Evolutionary conservation across 2,113 vertebrate species (phyloP).

Genomic region (Sander lucioperca): DNA sequence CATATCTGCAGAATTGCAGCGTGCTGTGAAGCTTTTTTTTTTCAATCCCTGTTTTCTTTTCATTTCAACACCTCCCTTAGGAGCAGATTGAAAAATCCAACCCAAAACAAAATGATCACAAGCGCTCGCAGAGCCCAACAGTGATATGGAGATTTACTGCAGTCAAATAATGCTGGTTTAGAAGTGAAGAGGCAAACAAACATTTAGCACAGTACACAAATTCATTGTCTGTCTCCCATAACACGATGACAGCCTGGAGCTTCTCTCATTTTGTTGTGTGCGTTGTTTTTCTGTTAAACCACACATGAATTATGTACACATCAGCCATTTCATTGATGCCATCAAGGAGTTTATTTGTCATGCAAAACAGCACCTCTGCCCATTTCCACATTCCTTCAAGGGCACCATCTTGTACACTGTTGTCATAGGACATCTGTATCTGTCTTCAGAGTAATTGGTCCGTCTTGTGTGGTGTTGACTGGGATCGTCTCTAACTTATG

Average conservation of each 20-base stretch:
- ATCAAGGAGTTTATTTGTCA: not conserved
- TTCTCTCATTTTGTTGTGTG: not conserved
- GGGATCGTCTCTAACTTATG: not conserved
- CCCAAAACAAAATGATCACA: not conserved
- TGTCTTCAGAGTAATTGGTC: not conserved
- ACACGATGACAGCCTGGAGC: not conserved
- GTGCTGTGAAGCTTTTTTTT: not conserved
- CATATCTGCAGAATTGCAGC: constrained; percentile 5
- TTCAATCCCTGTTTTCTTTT: not conserved
- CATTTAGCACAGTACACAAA: constrained; percentile 11
- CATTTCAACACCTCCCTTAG: not conserved
- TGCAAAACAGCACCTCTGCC: not conserved
- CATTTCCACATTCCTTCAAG: constrained; percentile 1
- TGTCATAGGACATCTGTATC: constrained; percentile 8
- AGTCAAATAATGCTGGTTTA: constrained; percentile 15
- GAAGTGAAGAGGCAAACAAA: not conserved
- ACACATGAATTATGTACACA: not conserved
- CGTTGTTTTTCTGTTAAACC: not conserved
- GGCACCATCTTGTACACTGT: not conserved
- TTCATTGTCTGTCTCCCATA: not conserved
- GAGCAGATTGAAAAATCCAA: not conserved
- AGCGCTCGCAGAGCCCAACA: not conserved
- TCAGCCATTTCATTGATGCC: not conserved
- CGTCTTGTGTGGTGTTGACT: not conserved
- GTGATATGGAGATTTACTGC: not conserved